Percentiles rank a stretch among this genome's conserved stretches.
Evolutionary conservation across 2,888 invertebrate species (phyloP).

Genomic region (Synergus laeviventris): DNA sequence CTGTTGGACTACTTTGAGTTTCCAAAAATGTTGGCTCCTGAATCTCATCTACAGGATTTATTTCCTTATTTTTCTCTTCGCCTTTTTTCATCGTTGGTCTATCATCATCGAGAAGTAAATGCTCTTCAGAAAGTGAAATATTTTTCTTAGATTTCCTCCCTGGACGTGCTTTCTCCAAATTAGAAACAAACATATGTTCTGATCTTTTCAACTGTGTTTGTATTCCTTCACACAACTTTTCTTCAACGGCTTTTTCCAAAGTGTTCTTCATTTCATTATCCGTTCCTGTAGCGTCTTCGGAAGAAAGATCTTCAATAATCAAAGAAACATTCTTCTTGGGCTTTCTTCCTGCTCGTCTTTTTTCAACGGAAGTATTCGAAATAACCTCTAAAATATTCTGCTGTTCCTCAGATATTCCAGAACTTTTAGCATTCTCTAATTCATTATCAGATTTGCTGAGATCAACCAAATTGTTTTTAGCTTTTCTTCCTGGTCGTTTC

Average conservation of each 20-base stretch:
- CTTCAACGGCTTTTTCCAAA: neutral
- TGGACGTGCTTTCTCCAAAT: neutral
- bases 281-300: neutral
- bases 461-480: conserved; percentile 45
- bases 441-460: neutral
- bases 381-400: neutral
- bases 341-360: conserved; percentile 36
- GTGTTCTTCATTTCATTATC: neutral
- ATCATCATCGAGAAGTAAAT: conserved; percentile 50
- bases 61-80: neutral
- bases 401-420: neutral
- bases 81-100: neutral
- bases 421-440: neutral
- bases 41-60: neutral
- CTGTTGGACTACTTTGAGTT: conserved; percentile 35
- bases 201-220: neutral
- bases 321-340: conserved; percentile 50
- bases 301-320: neutral
- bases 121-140: conserved; percentile 54
- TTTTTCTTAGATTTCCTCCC: conserved; percentile 49
- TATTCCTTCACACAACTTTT: conserved; percentile 4
- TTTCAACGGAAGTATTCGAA: conserved; percentile 42
- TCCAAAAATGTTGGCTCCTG: neutral
- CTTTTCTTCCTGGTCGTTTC: conserved; percentile 32
- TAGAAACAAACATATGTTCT: neutral